phyloP scores from a whole-genome alignment of 2,113 vertebrate species.

The Hirundichthys speculiger region DNA sequence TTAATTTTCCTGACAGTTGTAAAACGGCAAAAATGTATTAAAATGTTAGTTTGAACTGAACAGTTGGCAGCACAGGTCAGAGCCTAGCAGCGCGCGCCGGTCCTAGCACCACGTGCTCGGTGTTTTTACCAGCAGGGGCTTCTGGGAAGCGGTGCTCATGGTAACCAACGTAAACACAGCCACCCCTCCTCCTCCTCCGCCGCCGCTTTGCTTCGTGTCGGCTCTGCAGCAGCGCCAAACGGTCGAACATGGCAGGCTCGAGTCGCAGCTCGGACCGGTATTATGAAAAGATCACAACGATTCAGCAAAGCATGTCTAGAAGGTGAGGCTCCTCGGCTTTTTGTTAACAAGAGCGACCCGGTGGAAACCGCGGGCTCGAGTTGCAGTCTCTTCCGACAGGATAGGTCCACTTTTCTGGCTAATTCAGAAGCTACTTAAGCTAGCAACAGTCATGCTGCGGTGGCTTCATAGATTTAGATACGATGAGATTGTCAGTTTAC shows the following conservation, averaged over 20 bases:
- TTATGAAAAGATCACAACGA: slow-evolving; percentile 64
- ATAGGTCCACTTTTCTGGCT: no score
- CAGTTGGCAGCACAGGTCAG: not conserved
- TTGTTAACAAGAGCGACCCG: accelerated
- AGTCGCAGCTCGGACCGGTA: slow-evolving; percentile 61
- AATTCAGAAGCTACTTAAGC: no score
- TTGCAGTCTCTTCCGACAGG: no score
- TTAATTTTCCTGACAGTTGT: no score
- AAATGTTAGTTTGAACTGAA: not conserved
- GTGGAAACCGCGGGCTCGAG: no score
- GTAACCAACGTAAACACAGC: slow-evolving; percentile 75
- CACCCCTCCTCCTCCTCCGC: not conserved
- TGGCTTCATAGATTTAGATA: no score
- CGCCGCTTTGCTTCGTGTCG: not conserved
- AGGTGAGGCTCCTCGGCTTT: slow-evolving; percentile 33
- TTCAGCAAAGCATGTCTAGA: slow-evolving; percentile 68
- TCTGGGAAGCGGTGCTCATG: slow-evolving; percentile 77
- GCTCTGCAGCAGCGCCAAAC: slow-evolving; percentile 10
- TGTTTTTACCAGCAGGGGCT: slow-evolving; percentile 67
- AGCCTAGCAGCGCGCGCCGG: not conserved
- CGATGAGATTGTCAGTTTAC: no score
- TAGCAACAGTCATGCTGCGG: no score
- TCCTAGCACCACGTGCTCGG: slow-evolving; percentile 56
- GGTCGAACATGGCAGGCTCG: slow-evolving; percentile 34
- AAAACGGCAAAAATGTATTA: no score